A percentile compares a stretch with the other conserved stretches of the same genome.
Conservation (phyloP, 2,113 vertebrate species). For the Chionis minor region DNA sequence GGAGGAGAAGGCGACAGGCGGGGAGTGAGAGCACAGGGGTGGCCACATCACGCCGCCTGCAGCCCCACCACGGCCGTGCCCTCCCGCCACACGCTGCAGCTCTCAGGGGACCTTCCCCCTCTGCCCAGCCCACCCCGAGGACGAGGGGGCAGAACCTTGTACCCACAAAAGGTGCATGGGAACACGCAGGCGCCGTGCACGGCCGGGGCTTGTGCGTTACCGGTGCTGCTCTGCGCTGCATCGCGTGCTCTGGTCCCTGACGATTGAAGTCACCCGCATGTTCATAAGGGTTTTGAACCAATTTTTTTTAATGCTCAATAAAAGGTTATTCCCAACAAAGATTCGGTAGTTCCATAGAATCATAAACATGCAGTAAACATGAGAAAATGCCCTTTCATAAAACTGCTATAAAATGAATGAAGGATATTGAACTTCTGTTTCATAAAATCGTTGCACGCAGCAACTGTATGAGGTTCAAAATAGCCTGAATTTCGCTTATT, state of each 20-base stretch:
- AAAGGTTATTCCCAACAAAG: neutral
- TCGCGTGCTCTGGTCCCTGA: neutral
- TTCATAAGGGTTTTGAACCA: neutral
- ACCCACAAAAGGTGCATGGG: neutral
- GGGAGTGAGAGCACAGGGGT: neutral
- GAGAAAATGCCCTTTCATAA: neutral
- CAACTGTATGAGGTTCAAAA: neutral
- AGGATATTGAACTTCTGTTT: neutral
- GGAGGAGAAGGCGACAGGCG: neutral
- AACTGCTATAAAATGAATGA: neutral
- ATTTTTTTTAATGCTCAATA: neutral
- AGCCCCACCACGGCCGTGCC: neutral
- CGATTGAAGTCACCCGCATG: neutral
- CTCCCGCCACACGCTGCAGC: no score
- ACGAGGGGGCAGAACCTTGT: neutral
- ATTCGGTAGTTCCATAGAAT: neutral
- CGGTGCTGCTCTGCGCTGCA: neutral
- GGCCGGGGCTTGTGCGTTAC: no score
- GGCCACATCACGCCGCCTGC: neutral
- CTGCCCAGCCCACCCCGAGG: neutral
- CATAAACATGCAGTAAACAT: neutral
- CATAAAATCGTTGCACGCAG: no score
- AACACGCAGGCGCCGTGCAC: fast-evolving
- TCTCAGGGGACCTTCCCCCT: neutral
- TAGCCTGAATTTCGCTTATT: neutral